Evolutionary conservation across 2,888 invertebrate genomes (phyloP), one percentile per base, ranked within the genome.

Genomic region (Ypsolopha sequella): DNA sequence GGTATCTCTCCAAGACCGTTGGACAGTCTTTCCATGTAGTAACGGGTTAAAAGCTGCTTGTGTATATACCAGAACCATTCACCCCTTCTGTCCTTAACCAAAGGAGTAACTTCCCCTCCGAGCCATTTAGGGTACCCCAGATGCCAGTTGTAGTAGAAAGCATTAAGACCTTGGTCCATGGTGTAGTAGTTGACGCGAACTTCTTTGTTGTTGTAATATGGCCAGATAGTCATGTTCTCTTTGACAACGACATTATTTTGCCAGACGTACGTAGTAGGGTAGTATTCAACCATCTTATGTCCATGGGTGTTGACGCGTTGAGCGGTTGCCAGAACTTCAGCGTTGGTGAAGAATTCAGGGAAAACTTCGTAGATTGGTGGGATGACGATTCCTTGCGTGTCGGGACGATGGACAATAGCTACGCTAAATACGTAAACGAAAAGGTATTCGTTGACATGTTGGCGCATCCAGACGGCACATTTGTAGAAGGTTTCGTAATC

Each of bases 11-110:
- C 89, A 48, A 91, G 81, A 54, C 90, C 91, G 65, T 92, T 90
- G 8, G 92, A 90, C 52, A 93, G 76, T 70, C 94, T 91, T 70
- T 94, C 93, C 78, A 93, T 84, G 66, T 93, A 91, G 75, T 93
- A 94, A 58, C 91, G 91, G 55, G 91, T 88, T 57, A 93, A 61
- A 10, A 93, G 61, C 72, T 93, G 92, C 64, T 92, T 92, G 63
- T 92, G 89, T 54, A 88, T 69, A 70, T 87, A 91, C 70, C 91
- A 89, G 76, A 88, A 91, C 53, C 80, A 74, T 73, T 91, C 91
- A 51, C 92, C 92, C 60, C 91, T 90, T 55, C 82, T 85, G 61
- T 90, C 89, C 59, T 89, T 88, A 41, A 76, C 64, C 50, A 88
- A 65, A 54, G 86, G 78, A 58, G 86, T 87, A 48, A 86, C 80